Percentiles rank a stretch among this genome's conserved stretches.
These are phyloP conservation scores for Tromatobia lineatoria DNA, from an alignment of 2,888 invertebrate species.

Conservation along the genomic window DNA sequence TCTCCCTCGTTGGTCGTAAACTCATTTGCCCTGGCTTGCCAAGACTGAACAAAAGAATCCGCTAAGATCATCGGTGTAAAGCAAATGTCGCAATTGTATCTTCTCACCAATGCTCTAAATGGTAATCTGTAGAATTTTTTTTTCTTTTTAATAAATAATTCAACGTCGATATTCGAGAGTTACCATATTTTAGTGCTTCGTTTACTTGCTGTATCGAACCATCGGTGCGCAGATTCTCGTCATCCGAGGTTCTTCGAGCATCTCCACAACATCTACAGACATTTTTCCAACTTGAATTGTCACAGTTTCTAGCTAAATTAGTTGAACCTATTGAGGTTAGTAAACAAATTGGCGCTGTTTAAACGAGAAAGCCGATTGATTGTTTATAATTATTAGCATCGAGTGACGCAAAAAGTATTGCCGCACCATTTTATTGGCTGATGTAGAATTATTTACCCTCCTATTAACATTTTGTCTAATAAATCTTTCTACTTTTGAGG, in stretches of 20 bases:
- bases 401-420: not conserved
- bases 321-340: conserved; percentile 3
- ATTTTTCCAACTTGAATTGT: conserved; percentile 66
- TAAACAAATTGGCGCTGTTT: not conserved
- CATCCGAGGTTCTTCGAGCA: conserved; percentile 88
- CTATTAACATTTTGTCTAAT: not conserved
- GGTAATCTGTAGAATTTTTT: conserved; percentile 56
- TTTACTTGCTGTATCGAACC: conserved; percentile 96
- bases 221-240: conserved; percentile 97
- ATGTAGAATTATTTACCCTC: not conserved
- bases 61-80: conserved; percentile 99
- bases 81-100: conserved; percentile 95
- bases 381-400: not conserved
- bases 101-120: conserved; percentile 91
- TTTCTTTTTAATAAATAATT: not conserved
- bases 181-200: not conserved
- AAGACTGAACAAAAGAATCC: conserved; percentile 95
- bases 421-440: not conserved
- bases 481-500: not conserved
- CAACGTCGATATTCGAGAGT: not conserved
- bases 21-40: conserved; percentile 94
- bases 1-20: conserved; percentile 92
- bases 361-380: not conserved
- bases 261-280: conserved; percentile 87
- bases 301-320: not conserved